Conservation (phyloP, 2,113 vertebrate genomes). For the Catharus fuscescens region DNA sequence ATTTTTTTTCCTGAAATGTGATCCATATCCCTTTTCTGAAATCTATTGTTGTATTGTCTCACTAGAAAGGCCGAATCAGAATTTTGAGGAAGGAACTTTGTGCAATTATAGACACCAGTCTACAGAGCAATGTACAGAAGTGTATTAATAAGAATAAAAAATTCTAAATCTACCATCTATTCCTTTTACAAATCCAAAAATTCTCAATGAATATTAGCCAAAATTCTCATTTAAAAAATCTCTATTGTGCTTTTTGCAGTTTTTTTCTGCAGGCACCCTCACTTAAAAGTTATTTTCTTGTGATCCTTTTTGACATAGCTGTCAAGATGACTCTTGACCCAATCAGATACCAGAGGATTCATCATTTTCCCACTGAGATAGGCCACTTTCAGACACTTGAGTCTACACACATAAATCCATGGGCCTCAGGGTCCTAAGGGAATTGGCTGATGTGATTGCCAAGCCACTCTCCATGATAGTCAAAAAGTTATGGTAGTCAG, state of each 20-base stretch:
- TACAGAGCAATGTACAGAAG: neutral
- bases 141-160: neutral
- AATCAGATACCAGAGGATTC: neutral
- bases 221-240: neutral
- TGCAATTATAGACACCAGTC: neutral
- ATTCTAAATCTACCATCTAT: neutral
- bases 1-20: neutral
- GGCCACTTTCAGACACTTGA: neutral
- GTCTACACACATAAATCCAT: neutral
- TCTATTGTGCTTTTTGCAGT: fast-evolving
- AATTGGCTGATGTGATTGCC: neutral
- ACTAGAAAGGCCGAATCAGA: neutral
- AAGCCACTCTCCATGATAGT: neutral
- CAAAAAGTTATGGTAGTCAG: neutral
- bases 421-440: neutral
- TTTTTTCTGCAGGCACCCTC: neutral
- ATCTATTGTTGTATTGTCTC: neutral
- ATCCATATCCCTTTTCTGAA: neutral
- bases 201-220: neutral
- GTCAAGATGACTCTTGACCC: neutral
- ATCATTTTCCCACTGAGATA: neutral
- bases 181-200: neutral
- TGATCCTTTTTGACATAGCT: neutral
- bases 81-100: neutral
- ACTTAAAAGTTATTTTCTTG: neutral